phyloP scores from a whole-genome alignment of 2,888 invertebrate genomes.

The Eupithecia dodoneata region DNA sequence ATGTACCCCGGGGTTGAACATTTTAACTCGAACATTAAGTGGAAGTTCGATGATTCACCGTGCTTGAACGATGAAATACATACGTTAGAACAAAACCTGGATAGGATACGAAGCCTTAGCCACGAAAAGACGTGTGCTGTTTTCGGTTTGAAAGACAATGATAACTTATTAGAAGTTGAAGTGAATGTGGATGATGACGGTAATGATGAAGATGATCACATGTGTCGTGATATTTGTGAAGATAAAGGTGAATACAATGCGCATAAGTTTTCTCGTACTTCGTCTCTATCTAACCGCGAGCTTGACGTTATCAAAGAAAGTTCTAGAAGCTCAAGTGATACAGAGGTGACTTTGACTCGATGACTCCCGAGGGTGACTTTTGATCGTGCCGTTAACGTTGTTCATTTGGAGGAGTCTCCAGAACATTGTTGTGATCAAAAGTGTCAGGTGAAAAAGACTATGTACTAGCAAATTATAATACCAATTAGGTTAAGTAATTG shows the following conservation, averaged over 20 bases:
- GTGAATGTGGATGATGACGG: slow-evolving; percentile 72
- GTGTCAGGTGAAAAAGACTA: slow-evolving; percentile 56
- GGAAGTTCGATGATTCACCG: slow-evolving; percentile 77
- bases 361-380: slow-evolving; percentile 81
- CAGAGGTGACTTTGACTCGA: slow-evolving; percentile 81
- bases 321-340: slow-evolving; percentile 82
- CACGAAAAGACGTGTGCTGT: slow-evolving; percentile 73
- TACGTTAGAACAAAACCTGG: slow-evolving; percentile 77
- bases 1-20: slow-evolving; percentile 80
- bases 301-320: slow-evolving; percentile 82
- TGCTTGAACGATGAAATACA: slow-evolving; percentile 71
- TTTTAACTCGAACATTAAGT: slow-evolving; percentile 79
- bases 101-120: slow-evolving; percentile 79
- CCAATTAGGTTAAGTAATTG: slow-evolving; percentile 59
- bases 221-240: slow-evolving; percentile 69
- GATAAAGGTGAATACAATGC: slow-evolving; percentile 76
- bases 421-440: slow-evolving; percentile 60
- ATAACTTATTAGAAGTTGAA: slow-evolving; percentile 78
- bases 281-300: slow-evolving; percentile 79
- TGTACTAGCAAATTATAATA: slow-evolving; percentile 50
- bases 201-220: slow-evolving; percentile 73
- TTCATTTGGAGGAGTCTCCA: slow-evolving; percentile 70
- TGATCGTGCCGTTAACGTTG: slow-evolving; percentile 73
- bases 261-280: slow-evolving; percentile 78
- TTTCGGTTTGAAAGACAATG: slow-evolving; percentile 64